Base-by-base conservation (phyloP, 2,113 vertebrate species). In the Nannobrachium achirus region DNA sequence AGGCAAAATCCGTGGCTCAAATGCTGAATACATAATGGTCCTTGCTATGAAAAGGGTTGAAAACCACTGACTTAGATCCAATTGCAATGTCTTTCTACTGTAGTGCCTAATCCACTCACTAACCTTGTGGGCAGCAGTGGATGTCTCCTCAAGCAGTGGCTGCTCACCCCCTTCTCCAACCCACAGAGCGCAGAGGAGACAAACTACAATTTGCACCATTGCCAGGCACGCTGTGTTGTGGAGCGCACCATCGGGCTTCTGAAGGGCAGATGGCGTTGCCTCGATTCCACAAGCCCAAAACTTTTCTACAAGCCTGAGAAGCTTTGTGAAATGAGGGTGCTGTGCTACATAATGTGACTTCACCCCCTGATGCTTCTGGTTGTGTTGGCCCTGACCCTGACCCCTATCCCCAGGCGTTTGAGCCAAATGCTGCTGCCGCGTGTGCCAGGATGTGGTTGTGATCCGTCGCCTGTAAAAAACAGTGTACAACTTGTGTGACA, bases 31-130 rank as follows among this genome's bases (percentile, higher is more conserved):
- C n/a, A n/a, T n/a, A n/a, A n/a, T n/a, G n/a, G n/a, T n/a, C n/a
- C n/a, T n/a, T n/a, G n/a, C n/a, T n/a, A n/a, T n/a, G n/a, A n/a
- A n/a, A n/a, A n/a, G n/a, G n/a, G n/a, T n/a, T n/a, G n/a, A n/a
- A n/a, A n/a, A n/a, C n/a, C n/a, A 59, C 3, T 16, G 4, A 18
- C 18, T 2, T 44, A 59, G 56, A 41, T 11, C 25, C 52, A 55
- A 25, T 55, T 55, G 52, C 20, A 55, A 18, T 10, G 42, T 18
- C 19, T 10, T 7, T 18, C 56, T 59, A 42, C 56, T 20, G 40
- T 39, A 42, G 56, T 44, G 56, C 15, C 56, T 44, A 59, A 53
- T 16, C 51, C 51, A 59, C 18, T 59, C 56, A 59, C 9, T 44
- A 44, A 59, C 10, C 20, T 55, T 55, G 52, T 10, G 13, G 46